Base-by-base conservation (phyloP, 2,113 vertebrate species). In the Neopipo cinnamomea region DNA sequence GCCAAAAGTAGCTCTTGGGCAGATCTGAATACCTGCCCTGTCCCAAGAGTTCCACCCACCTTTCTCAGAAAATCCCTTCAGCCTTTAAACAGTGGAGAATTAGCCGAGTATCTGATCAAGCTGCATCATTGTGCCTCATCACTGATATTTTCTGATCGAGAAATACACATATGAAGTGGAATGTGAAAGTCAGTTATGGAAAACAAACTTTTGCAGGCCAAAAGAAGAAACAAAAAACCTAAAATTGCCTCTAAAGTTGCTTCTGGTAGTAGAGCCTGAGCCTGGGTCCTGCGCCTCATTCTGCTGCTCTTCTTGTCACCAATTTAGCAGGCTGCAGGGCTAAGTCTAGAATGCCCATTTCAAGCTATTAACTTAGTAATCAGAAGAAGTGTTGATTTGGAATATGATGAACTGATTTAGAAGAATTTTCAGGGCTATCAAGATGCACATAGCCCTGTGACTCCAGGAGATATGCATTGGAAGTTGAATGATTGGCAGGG, bases 311-410 rank as follows among this genome's bases (percentile, higher is more conserved):
- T 75, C 56, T 79, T 90, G 83, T 80, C 92, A 72, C 71, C 66
- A 76, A 5, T 96, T 94, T 94, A 59, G 59, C 68, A 89, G 84
- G 77, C 93, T 71, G 85, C 14, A 75, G 66, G 74, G 66, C 92
- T 96, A 89, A 81, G 27, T 63, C 80, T 76, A 58, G 87, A 95
- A 93, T 81, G 85, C 70, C 95, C 81, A 66, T 83, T 95, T 95
- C 83, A 92, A 75, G 27, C 15, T 23, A 49, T 83, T 92, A 90
- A 81, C 89, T 92, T 83, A 33, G 62, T 94, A 87, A 93, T 95
- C 89, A 88, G 70, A 91, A 61, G 80, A 81, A 85, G 71, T 93
- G 58, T 88, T 82, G 46, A 9, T 33, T 52, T 76, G 42, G 78
- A 91, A 94, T 90, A 46, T 2, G 33, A 73, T 93, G 61, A 49